Evolutionary conservation across 1,140 invertebrate genomes (phyloP), one percentile per base, ranked within the genome.

Genomic region (Cherax destructor): DNA sequence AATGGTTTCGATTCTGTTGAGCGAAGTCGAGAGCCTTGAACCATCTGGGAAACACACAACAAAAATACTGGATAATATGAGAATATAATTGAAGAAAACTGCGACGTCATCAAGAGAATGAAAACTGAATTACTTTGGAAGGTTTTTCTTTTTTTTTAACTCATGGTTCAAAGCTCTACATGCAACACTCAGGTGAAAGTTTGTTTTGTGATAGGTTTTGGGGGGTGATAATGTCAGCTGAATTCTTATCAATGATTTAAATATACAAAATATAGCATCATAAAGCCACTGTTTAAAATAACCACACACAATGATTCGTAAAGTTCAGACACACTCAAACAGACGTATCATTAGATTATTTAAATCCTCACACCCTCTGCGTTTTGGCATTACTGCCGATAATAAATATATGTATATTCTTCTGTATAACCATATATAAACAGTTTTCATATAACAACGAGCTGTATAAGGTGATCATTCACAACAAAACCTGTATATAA

Each of bases 391-490:
- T 41, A 47, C 16, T 86, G 47, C 74, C 56, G 4, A 21, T 87
- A 18, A 87, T 87, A 59, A 87, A 87, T 87, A 87, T 52, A 87
- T 78, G 76, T 87, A 87, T 78, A 79, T 76, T 74, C 24, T 11
- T 87, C 56, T 79, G 11, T 77, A 78, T 69, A 83, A 83, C 81
- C 52, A 56, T 56, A 13, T 56, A 56, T 56, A 56, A 56, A 83
- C 59, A 78, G 78, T 78, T 76, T 87, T 87, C 85, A 87, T 87
- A 79, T 87, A 87, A 52, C 56, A 87, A 87, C 85, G 85, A 78
- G 52, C 76, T 87, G 74, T 81, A 74, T 52, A 80, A 80, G 49
- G 7, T 52, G 13, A 80, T 50, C 13, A 83, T 41, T 81, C 50
- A 79, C 77, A 30, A 83, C 59, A 83, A 83, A 74, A 69, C 72